These are phyloP conservation scores for Thymallus thymallus DNA, from an alignment of 2,113 vertebrate species.

Conservation along the genomic window DNA sequence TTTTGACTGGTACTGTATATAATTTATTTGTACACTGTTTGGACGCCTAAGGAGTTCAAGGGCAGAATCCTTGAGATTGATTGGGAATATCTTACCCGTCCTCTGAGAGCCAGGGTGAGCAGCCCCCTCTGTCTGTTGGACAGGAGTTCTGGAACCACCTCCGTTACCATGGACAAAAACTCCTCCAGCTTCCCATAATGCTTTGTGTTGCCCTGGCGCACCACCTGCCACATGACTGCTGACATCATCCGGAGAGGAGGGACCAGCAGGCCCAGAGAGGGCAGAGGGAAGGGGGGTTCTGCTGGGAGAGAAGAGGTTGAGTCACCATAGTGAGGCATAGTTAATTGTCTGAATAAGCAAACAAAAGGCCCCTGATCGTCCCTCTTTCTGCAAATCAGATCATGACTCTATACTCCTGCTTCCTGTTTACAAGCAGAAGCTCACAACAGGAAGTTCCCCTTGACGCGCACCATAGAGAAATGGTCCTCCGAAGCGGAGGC, in stretches of 20 bases:
- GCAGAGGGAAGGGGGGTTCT: constrained; percentile 49
- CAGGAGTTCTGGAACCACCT: constrained; percentile 70
- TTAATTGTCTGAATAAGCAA: too few species aligned
- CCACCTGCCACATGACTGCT: constrained; percentile 72
- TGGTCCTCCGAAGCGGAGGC: too few species aligned
- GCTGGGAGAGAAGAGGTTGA: neutral
- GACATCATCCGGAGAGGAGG: constrained; percentile 68
- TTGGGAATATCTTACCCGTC: constrained; percentile 65
- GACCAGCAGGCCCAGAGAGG: constrained; percentile 57
- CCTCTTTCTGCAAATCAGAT: too few species aligned
- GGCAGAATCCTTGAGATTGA: neutral
- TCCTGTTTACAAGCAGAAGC: too few species aligned
- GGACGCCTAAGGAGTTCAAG: neutral
- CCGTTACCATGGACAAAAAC: constrained; percentile 69
- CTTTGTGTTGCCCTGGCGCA: constrained; percentile 51
- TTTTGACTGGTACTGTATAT: too few species aligned
- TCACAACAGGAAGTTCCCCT: too few species aligned
- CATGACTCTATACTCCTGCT: too few species aligned
- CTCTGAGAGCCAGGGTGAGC: constrained; percentile 74
- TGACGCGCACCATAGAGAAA: too few species aligned
- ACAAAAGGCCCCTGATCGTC: too few species aligned
- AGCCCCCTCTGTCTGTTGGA: constrained; percentile 70
- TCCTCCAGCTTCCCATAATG: constrained; percentile 74
- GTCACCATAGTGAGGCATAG: too few species aligned
- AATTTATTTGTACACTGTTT: neutral